Evolutionary conservation across 2,113 vertebrate genomes (phyloP).

Genomic region (Muntiacus reevesi): DNA sequence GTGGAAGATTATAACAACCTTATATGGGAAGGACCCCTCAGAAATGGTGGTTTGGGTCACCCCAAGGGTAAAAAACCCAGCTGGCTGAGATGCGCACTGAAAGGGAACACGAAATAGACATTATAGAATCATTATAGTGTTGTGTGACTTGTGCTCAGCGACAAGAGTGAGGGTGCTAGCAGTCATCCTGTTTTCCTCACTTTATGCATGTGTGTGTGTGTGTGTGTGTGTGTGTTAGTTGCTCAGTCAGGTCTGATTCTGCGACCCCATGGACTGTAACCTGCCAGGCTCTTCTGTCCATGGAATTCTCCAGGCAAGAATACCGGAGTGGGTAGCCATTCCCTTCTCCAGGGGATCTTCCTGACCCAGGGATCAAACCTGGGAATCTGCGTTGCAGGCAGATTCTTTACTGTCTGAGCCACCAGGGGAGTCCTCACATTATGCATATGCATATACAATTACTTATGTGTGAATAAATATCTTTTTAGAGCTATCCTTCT

Average conservation of each 20-base stretch:
- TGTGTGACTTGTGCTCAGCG: neutral
- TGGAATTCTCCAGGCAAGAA: neutral
- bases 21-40: neutral
- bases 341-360: neutral
- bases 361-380: neutral
- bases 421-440: neutral
- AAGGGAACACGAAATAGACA: neutral
- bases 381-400: neutral
- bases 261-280: fast-evolving
- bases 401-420: neutral
- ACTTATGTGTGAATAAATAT: neutral
- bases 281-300: neutral
- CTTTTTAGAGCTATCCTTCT: neutral
- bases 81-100: neutral
- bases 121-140: neutral
- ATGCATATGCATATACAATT: neutral
- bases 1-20: neutral
- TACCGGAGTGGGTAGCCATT: neutral
- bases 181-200: neutral
- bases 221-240: neutral
- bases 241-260: neutral
- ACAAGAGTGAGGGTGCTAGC: neutral
- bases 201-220: neutral
- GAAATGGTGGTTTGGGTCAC: neutral
- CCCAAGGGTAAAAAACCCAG: neutral